Base-by-base conservation (phyloP, 2,888 invertebrate genomes). In the Apodemia duryi region DNA sequence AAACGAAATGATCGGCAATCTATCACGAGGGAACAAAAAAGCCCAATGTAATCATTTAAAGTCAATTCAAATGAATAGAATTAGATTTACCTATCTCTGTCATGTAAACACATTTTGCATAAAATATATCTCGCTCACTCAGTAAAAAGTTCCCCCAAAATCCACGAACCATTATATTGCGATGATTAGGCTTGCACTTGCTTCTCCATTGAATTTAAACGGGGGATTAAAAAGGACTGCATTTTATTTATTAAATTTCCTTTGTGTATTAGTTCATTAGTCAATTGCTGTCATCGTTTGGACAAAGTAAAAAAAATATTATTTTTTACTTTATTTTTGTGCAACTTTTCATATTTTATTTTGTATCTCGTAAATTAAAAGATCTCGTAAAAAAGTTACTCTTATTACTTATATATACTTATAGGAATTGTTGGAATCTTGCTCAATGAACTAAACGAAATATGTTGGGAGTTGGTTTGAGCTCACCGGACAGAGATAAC, bases 181-280 rank as follows among this genome's bases (percentile, higher is more conserved):
- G 86, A 91, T 91, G 91, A 91, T 91, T 91, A 91, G 86, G 81
- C 78, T 83, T 74, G 85, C 91, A 91, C 91, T 91, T 91, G 91
- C 90, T 78, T 73, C 78, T 79, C 84, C 83, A 91, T 91, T 91
- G 89, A 91, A 91, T 91, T 90, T 91, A 91, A 91, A 91, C 88
- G 80, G 89, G 88, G 88, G 90, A 91, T 91, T 90, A 90, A 84
- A 86, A 85, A 78, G 85, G 76, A 79, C 80, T 80, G 83, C 82
- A 79, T 86, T 87, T 88, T 88, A 89, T 89, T 88, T 89, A 88
- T 91, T 88, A 89, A 85, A 84, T 77, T 74, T 74, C 84, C 78
- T 88, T 90, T 91, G 87, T 91, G 79, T 73, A 74, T 77, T 79
- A 80, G 77, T 88, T 89, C 90, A 91, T 91, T 89, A 87, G 78